Conservation (phyloP, 35 echinoderm and acorn worm species). For the Heliocidaris tuberculata region DNA sequence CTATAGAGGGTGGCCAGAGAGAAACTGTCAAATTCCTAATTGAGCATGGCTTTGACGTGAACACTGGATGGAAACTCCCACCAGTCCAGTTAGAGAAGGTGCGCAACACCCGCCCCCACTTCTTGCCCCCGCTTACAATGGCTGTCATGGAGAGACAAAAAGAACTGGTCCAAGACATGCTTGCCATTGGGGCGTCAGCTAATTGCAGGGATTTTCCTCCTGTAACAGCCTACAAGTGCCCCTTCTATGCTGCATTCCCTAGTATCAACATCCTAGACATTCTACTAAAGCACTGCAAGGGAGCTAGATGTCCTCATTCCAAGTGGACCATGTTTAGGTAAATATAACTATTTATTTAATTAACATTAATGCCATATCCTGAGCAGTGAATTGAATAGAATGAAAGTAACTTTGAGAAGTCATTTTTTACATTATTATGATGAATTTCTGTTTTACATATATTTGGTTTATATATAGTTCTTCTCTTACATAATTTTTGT, state of each 20-base stretch:
- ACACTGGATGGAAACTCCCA: slow-evolving; percentile 37
- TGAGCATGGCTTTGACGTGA: slow-evolving; percentile 55
- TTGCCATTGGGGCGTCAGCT: not conserved
- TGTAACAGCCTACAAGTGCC: slow-evolving; percentile 30
- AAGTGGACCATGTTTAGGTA: slow-evolving; percentile 40
- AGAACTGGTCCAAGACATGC: slow-evolving; percentile 18
- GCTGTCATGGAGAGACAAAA: not conserved
- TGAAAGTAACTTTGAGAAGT: too few species aligned
- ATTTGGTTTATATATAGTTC: too few species aligned
- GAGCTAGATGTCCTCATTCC: slow-evolving; percentile 36
- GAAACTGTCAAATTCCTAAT: slow-evolving; percentile 46
- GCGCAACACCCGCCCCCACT: slow-evolving; percentile 33
- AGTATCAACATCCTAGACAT: slow-evolving; percentile 29
- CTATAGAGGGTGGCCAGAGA: slow-evolving; percentile 37
- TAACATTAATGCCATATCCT: not conserved
- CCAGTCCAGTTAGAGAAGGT: not conserved
- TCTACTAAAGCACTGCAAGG: slow-evolving; percentile 44
- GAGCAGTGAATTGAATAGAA: not conserved
- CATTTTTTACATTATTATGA: too few species aligned
- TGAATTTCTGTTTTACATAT: too few species aligned
- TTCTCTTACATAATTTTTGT: not conserved
- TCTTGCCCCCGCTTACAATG: not conserved
- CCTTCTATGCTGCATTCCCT: slow-evolving; percentile 21
- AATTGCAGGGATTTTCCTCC: slow-evolving; percentile 16
- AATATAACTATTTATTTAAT: not conserved